Base-by-base conservation (phyloP, 1,140 invertebrate genomes). In the Drosophila bocki region DNA sequence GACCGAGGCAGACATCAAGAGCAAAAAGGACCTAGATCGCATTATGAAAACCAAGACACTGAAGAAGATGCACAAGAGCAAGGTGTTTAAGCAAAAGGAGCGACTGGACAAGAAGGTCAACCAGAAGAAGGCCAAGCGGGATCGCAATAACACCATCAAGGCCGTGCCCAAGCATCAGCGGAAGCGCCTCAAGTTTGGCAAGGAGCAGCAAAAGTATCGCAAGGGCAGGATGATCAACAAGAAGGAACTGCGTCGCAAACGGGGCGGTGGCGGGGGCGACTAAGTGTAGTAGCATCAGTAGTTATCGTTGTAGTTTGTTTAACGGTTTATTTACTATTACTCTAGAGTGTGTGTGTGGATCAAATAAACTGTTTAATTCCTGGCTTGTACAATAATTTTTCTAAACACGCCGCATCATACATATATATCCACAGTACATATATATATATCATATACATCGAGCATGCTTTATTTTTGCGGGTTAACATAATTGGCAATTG, bases 81-180 rank as follows among this genome's bases (percentile, higher is more conserved):
- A 96, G 94, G 94, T 94, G 5, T 96, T 96, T 90, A 95, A 96
- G 93, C 94, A 94, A 87, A 96, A 96, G 81, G 95, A 95, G 75
- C 95, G 95, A 90, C 83, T 96, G 5, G 95, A 96, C 51, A 93
- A 94, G 70, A 86, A 94, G 44, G 93, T 94, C 80, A 95, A 95
- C 80, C 94, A 94, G 64, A 95, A 95, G 87, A 94, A 94, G 78
- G 93, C 94, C 37, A 91, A 92, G 50, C 81, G 86, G 13, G 84
- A 92, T 39, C 78, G 76, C 33, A 80, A 91, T 22, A 91, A 91
- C 45, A 88, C 91, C 6, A 76, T 92, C 26, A 92, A 88, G 22
- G 92, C 77, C 62, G 79, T 92, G 19, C 91, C 91, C 7, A 92
- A 91, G 37, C 78, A 87, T 64, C 76, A 75, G 47, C 74, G 86